Evolutionary conservation across 2,113 vertebrate species (phyloP).

Genomic region (Chionis minor): DNA sequence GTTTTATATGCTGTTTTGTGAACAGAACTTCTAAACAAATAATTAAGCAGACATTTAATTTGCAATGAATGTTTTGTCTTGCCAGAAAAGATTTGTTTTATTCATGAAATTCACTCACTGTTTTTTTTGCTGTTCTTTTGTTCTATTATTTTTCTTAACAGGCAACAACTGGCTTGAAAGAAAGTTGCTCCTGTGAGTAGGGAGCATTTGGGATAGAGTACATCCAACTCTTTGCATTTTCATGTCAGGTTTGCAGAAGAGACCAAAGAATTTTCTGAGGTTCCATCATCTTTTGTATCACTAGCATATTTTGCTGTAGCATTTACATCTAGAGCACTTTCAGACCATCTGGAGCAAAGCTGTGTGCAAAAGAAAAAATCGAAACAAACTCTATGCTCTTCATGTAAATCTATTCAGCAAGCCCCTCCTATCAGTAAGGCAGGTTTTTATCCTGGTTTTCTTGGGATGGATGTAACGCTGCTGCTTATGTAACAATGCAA

Average conservation of each 20-base stretch:
- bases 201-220: not conserved
- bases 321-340: not conserved
- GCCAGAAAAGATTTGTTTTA: not conserved
- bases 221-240: not conserved
- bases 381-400: not conserved
- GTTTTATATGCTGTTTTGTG: rapidly evolving
- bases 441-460: not conserved
- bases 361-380: not conserved
- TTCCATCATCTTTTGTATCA: not conserved
- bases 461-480: not conserved
- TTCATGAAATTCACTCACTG: not conserved
- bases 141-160: not conserved
- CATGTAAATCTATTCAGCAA: not conserved
- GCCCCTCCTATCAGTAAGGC: not conserved
- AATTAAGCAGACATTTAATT: not conserved
- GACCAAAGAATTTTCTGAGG: not conserved
- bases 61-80: not conserved
- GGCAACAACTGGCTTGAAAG: not conserved
- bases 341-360: constrained; percentile 38
- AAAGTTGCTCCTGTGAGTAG: not conserved
- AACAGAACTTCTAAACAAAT: not conserved
- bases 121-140: not conserved
- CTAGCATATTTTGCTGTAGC: not conserved
- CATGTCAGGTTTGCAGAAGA: not conserved
- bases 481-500: constrained; percentile 42